Percentiles rank a stretch among this genome's conserved stretches.
Conservation (phyloP, 1,140 invertebrate species). For the Drosophila serrata region DNA sequence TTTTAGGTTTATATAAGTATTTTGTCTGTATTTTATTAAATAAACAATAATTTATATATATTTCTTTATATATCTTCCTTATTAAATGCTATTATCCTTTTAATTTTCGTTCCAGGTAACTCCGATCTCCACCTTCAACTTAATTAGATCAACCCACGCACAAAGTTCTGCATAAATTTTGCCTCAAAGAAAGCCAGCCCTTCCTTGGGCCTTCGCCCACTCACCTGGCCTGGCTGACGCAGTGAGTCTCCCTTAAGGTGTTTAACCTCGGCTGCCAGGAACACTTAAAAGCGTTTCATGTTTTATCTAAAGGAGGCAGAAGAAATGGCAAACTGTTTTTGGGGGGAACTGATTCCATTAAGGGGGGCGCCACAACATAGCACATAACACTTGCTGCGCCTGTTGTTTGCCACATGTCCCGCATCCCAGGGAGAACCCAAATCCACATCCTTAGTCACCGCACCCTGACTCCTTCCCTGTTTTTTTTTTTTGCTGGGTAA, state of each 20-base stretch:
- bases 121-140: neutral
- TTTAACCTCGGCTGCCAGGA: constrained; percentile 61
- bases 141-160: constrained; percentile 31
- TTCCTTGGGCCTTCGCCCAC: constrained; percentile 29
- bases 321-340: constrained; percentile 10
- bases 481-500: constrained; percentile 37
- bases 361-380: constrained; percentile 49
- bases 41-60: too few relatives aligned
- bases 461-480: constrained; percentile 10
- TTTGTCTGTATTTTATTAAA: neutral
- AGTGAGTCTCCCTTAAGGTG: constrained; percentile 47
- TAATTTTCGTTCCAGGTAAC: neutral
- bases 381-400: constrained; percentile 44
- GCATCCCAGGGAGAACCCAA: constrained; percentile 20
- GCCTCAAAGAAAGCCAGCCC: constrained; percentile 2
- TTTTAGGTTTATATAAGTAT: neutral
- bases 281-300: constrained; percentile 69
- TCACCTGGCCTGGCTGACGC: constrained; percentile 16
- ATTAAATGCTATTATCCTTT: neutral
- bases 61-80: too few relatives aligned
- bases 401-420: constrained; percentile 50
- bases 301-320: constrained; percentile 52
- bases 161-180: constrained; percentile 21
- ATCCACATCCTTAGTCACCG: constrained; percentile 12
- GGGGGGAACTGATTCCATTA: constrained; percentile 54